These are phyloP conservation scores for Sceloporus undulatus DNA, from an alignment of 2,113 vertebrate genomes.

Conservation along the genomic window DNA sequence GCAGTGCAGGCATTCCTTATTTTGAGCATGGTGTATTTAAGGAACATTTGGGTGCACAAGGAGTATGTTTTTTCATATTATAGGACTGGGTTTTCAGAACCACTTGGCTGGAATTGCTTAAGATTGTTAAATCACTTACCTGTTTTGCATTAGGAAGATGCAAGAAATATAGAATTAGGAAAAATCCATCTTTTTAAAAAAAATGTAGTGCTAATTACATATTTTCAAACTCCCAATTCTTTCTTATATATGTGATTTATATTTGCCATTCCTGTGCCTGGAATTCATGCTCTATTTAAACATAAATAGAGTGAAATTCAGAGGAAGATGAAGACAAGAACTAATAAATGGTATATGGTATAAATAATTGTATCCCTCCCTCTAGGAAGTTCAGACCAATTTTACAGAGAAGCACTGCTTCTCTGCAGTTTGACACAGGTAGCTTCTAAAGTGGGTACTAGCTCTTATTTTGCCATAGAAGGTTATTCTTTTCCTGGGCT, in stretches of 20 bases:
- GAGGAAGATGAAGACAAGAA: not conserved
- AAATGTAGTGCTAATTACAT: not conserved
- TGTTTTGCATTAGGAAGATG: not conserved
- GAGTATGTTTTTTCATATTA: slow-evolving; percentile 5
- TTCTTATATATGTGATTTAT: not conserved
- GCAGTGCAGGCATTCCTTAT: slow-evolving; percentile 10
- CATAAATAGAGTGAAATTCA: not conserved
- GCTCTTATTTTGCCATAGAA: not conserved
- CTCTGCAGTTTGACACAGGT: not conserved
- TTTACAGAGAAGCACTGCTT: not conserved
- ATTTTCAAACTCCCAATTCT: not conserved
- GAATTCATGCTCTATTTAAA: not conserved
- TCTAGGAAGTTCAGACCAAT: too few relatives aligned
- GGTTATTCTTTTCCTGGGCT: not conserved
- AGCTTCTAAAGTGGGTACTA: not conserved
- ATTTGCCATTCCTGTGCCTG: not conserved
- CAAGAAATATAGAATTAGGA: not conserved
- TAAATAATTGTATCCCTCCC: too few relatives aligned
- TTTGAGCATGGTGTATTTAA: not conserved
- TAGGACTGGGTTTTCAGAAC: not conserved
- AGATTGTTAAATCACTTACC: slow-evolving; percentile 1
- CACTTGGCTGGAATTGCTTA: not conserved
- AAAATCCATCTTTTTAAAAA: not conserved
- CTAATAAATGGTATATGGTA: too few relatives aligned
- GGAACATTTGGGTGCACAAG: not conserved